Evolutionary conservation across 2,888 invertebrate species (phyloP).

Genomic region (Laothoe populi): DNA sequence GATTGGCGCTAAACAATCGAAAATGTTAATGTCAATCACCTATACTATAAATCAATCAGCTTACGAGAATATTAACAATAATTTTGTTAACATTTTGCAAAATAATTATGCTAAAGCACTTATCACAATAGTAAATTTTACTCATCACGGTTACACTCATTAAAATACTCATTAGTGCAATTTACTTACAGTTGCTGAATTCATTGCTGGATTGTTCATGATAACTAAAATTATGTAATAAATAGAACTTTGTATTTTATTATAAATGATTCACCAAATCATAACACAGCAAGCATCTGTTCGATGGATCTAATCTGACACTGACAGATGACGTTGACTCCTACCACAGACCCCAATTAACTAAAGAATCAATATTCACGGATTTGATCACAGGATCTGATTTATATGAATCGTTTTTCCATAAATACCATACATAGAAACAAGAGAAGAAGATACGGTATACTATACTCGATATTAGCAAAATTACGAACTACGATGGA

Average conservation of each 20-base stretch:
- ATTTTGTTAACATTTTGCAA: slow-evolving; percentile 1
- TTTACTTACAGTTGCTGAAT: slow-evolving; percentile 77
- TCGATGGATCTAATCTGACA: neutral
- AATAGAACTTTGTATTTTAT: neutral
- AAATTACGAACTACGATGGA: too few species aligned
- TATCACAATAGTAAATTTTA: neutral
- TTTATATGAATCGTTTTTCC: too few species aligned
- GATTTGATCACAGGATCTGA: too few species aligned
- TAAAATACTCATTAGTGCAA: slow-evolving; percentile 19
- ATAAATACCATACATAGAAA: too few species aligned
- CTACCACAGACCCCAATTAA: too few species aligned
- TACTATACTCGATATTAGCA: too few species aligned
- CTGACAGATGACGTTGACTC: slow-evolving; percentile 7
- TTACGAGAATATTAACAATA: too few species aligned
- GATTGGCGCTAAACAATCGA: neutral
- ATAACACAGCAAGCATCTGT: neutral
- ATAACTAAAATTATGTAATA: neutral
- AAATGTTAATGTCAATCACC: too few species aligned
- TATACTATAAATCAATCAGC: neutral
- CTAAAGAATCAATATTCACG: too few species aligned
- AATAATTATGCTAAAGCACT: slow-evolving; percentile 10
- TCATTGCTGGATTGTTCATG: slow-evolving; percentile 70
- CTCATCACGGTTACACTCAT: slow-evolving; percentile 17
- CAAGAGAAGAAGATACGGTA: too few species aligned
- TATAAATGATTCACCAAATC: neutral